Percentiles rank a stretch among this genome's conserved stretches.
Conservation (phyloP, 2,797 vertebrate genomes). For the Pelodytes ibericus region DNA sequence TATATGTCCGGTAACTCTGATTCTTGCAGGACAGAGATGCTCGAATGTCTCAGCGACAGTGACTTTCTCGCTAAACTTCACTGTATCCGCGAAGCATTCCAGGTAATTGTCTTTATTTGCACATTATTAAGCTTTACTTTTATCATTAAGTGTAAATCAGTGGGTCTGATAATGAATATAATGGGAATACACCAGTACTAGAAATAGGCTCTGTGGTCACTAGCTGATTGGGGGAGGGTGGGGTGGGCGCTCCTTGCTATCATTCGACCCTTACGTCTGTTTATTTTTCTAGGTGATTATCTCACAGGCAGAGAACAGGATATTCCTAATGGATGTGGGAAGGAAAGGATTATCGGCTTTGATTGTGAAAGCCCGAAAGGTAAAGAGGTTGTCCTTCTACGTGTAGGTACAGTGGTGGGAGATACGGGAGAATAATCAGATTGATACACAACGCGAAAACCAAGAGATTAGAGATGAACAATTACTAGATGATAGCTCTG, state of each 20-base stretch:
- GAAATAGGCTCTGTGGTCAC: no score
- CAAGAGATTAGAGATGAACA: background rate
- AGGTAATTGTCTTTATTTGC: slow-evolving; percentile 73
- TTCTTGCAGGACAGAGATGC: slow-evolving; percentile 84
- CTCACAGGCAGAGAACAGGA: slow-evolving; percentile 82
- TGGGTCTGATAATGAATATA: background rate
- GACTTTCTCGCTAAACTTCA: slow-evolving; percentile 97
- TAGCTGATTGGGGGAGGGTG: no score
- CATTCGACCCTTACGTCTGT: background rate
- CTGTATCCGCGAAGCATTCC: slow-evolving; percentile 91
- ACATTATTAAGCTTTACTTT: background rate
- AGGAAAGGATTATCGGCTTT: slow-evolving; percentile 92
- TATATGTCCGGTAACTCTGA: no score
- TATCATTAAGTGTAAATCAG: background rate
- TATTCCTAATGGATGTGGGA: slow-evolving; percentile 89
- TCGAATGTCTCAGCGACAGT: slow-evolving; percentile 89
- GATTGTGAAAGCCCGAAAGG: slow-evolving; percentile 89
- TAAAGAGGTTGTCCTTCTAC: slow-evolving; percentile 58
- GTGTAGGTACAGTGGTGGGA: background rate
- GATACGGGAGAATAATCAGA: background rate
- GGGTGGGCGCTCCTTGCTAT: no score
- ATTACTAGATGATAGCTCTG: no score
- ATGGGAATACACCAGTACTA: no score
- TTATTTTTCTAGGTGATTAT: slow-evolving; percentile 82
- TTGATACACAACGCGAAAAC: background rate